A percentile compares a stretch with the other conserved stretches of the same genome.
Evolutionary conservation across 2,113 vertebrate genomes (phyloP).

Genomic region (Brevimyrus niger): DNA sequence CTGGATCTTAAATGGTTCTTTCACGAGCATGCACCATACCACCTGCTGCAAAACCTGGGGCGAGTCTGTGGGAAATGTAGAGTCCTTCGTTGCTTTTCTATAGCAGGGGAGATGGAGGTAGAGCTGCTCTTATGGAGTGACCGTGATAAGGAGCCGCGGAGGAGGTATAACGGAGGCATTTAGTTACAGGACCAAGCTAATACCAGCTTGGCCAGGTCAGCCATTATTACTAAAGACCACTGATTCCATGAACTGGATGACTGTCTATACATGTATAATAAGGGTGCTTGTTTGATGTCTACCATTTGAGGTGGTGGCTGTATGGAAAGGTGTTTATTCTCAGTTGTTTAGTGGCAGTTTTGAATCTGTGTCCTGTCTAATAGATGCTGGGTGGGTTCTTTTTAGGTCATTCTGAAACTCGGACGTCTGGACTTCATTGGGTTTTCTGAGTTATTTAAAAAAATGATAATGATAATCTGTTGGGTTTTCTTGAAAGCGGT

Average conservation of each 20-base stretch:
- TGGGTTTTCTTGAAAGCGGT: background rate
- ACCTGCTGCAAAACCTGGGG: background rate
- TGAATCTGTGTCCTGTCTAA: background rate
- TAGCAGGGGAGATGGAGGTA: background rate
- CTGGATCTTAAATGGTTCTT: background rate
- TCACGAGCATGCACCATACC: background rate
- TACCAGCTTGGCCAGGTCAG: background rate
- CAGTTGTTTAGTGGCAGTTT: background rate
- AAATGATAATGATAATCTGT: background rate
- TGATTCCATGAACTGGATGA: background rate
- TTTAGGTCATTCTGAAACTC: background rate
- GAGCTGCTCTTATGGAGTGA: background rate
- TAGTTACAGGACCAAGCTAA: background rate
- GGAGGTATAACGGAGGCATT: background rate
- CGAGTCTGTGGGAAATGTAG: background rate
- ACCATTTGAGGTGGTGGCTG: background rate
- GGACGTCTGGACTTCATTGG: background rate
- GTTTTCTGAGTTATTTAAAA: background rate
- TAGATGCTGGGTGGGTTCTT: background rate
- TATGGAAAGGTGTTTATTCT: background rate
- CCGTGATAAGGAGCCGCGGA: background rate
- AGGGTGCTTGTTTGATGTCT: background rate
- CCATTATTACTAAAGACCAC: background rate
- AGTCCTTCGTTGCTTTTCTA: background rate
- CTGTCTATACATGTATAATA: background rate